phyloP scores from a whole-genome alignment of 2,113 vertebrate species.

The Cacatua alba region DNA sequence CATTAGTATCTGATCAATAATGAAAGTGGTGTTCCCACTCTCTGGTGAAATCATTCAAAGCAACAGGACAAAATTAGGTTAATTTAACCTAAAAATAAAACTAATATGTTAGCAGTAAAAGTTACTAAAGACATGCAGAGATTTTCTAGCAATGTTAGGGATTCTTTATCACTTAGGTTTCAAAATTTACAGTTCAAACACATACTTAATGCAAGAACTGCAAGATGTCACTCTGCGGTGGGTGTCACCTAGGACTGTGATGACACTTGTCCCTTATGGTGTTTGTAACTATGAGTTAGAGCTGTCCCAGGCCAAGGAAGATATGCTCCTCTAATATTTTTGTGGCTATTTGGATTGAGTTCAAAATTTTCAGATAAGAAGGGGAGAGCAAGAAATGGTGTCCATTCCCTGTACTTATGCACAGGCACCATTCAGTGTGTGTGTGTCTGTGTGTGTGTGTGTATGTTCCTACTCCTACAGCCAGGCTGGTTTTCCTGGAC shows the following conservation, averaged over 20 bases:
- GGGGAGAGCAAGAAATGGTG: background rate
- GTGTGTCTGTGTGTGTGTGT: background rate
- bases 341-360: accelerated
- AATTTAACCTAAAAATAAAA: background rate
- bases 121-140: background rate
- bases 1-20: background rate
- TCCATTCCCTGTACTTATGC: background rate
- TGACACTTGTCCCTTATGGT: background rate
- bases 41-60: background rate
- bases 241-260: background rate
- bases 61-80: background rate
- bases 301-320: background rate
- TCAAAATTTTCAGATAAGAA: background rate
- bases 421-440: background rate
- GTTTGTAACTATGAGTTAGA: background rate
- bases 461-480: background rate
- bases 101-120: background rate
- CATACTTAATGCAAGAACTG: background rate
- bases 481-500: background rate
- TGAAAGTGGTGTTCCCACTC: background rate
- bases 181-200: background rate
- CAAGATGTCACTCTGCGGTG: background rate
- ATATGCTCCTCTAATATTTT: background rate
- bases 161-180: background rate
- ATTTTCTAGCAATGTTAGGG: background rate